Percentiles rank a stretch among this genome's conserved stretches.
phyloP scores from a whole-genome alignment of 2,888 invertebrate species.

The Pecten maximus region DNA sequence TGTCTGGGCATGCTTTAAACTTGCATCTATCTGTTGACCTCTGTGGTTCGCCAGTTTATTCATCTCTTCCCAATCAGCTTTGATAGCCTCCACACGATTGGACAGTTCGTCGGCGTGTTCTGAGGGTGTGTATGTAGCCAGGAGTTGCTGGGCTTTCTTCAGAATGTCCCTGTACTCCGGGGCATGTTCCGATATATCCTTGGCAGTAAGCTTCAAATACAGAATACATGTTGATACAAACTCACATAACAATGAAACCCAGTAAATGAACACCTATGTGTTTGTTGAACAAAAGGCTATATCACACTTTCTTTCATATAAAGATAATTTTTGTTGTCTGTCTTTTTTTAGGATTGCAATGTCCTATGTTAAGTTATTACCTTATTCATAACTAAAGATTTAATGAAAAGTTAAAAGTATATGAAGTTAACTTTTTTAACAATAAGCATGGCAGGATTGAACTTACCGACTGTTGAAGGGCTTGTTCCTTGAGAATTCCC shows the following conservation, averaged over 20 bases:
- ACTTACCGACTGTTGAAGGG: constrained; percentile 90
- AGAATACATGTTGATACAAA: background rate
- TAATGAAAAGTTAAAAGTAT: background rate
- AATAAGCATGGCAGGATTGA: background rate
- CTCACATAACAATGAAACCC: background rate
- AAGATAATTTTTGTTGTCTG: background rate
- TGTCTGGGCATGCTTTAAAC: constrained; percentile 88
- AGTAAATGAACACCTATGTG: too few relatives aligned
- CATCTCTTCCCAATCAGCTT: constrained; percentile 95
- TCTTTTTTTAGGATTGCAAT: too few relatives aligned
- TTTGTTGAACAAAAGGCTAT: too few relatives aligned
- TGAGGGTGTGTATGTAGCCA: constrained; percentile 60
- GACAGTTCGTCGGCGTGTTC: constrained; percentile 56
- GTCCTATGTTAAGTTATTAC: background rate
- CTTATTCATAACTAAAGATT: background rate
- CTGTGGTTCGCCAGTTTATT: constrained; percentile 92
- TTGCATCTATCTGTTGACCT: constrained; percentile 70
- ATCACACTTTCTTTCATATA: background rate
- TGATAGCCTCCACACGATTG: constrained; percentile 92
- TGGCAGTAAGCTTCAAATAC: constrained; percentile 39
- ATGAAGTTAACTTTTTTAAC: too few relatives aligned
- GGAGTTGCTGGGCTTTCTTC: constrained; percentile 92
- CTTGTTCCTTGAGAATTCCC: constrained; percentile 91
- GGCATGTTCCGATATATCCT: constrained; percentile 73
- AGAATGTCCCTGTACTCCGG: constrained; percentile 85